phyloP scores from a whole-genome alignment of 2,888 invertebrate genomes.

The Laspeyria flexula region DNA sequence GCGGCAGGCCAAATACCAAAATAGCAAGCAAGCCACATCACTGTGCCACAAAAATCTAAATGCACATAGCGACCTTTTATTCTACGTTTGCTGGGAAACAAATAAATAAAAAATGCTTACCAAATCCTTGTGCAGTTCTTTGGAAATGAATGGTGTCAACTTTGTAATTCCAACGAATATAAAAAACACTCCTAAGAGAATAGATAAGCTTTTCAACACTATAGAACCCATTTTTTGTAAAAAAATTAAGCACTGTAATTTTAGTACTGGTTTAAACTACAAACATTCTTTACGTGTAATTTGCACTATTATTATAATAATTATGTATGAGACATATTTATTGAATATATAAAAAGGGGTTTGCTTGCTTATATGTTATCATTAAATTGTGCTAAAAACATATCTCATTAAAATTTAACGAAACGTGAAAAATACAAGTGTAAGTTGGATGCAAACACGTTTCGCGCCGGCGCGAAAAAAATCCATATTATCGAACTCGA shows the following conservation, averaged over 20 bases:
- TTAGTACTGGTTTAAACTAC: constrained; percentile 50
- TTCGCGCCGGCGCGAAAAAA: constrained; percentile 86
- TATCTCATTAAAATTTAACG: constrained; percentile 18
- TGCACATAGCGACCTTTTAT: constrained; percentile 73
- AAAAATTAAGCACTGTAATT: constrained; percentile 33
- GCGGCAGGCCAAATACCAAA: constrained; percentile 84
- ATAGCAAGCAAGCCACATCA: constrained; percentile 79
- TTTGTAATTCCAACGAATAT: constrained; percentile 97
- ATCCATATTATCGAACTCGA: constrained; percentile 60
- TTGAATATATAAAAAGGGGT: constrained; percentile 1
- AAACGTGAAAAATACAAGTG: constrained; percentile 23
- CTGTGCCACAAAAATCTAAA: constrained; percentile 76
- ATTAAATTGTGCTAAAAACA: constrained; percentile 14
- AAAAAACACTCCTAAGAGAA: constrained; percentile 97
- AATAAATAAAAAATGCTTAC: constrained; percentile 85
- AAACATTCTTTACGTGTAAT: constrained; percentile 26
- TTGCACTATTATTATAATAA: constrained; percentile 30
- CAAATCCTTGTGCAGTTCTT: constrained; percentile 98
- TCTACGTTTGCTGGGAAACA: constrained; percentile 29
- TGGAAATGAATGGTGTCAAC: constrained; percentile 95
- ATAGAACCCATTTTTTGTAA: constrained; percentile 86
- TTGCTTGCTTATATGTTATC: constrained; percentile 1
- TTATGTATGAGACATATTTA: constrained; percentile 19
- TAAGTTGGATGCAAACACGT: constrained; percentile 55
- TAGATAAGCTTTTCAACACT: constrained; percentile 95